phyloP scores from a whole-genome alignment of 2,797 vertebrate genomes.

The Peromyscus nudipes region DNA sequence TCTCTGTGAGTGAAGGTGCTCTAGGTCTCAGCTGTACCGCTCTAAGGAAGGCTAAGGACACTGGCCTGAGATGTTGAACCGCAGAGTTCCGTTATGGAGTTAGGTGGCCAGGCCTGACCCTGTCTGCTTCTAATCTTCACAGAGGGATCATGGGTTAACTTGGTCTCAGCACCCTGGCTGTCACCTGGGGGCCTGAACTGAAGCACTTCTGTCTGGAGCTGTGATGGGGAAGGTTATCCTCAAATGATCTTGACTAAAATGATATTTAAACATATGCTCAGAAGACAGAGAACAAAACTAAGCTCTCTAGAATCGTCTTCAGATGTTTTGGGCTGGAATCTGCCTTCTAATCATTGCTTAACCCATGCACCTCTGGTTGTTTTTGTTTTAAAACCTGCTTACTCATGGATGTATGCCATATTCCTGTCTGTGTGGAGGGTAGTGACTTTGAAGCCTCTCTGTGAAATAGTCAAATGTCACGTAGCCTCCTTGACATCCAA shows the following conservation, averaged over 20 bases:
- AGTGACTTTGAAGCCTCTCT: neutral
- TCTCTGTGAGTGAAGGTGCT: neutral
- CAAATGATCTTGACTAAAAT: neutral
- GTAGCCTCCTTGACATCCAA: neutral
- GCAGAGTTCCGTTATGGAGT: neutral
- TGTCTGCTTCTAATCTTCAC: neutral
- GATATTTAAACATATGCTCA: neutral
- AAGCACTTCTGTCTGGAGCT: neutral
- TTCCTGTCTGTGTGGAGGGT: neutral
- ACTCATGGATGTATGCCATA: neutral
- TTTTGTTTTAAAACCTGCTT: neutral
- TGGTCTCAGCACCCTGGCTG: neutral
- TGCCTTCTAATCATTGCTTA: neutral
- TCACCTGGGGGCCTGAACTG: neutral
- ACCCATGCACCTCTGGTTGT: neutral
- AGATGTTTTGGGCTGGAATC: neutral
- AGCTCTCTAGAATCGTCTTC: neutral
- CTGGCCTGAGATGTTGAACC: neutral
- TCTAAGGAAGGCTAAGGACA: neutral
- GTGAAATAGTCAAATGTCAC: neutral
- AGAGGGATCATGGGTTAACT: neutral
- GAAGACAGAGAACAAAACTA: neutral
- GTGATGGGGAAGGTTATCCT: neutral
- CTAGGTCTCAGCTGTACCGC: neutral
- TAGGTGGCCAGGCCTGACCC: too few species aligned